These are phyloP conservation scores for Acanthurus leucopareius DNA, from an alignment of 2,797 vertebrate species.

Conservation along the genomic window DNA sequence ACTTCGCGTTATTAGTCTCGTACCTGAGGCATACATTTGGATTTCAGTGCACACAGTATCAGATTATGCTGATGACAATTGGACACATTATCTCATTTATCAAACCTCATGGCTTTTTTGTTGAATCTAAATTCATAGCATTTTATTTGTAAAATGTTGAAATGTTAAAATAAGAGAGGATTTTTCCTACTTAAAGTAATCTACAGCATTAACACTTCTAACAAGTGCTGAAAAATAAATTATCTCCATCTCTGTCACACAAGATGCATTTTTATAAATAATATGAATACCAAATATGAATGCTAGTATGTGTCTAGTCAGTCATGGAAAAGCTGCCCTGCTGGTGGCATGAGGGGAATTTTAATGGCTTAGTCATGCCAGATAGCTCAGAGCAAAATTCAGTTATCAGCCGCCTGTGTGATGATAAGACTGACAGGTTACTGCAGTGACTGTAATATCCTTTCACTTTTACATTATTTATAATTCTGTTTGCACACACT, in stretches of 20 bases:
- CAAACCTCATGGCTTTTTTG: not conserved
- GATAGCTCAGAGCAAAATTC: constrained; percentile 4
- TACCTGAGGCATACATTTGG: not conserved
- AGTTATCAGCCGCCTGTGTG: not conserved
- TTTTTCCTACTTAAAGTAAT: constrained; percentile 26
- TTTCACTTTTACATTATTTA: constrained; percentile 1
- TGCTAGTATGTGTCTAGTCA: constrained; percentile 1
- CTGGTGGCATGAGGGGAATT: constrained; percentile 17
- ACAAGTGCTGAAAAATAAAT: constrained; percentile 9
- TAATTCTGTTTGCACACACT: not conserved
- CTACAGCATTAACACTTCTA: not conserved
- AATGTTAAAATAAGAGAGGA: constrained; percentile 12
- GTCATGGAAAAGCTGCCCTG: not conserved
- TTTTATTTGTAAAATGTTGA: not conserved
- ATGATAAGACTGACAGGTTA: constrained; percentile 17
- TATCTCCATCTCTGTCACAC: not conserved
- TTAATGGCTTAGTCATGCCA: constrained; percentile 10
- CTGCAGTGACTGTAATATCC: not conserved
- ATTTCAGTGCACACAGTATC: constrained; percentile 6
- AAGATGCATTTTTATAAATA: constrained; percentile 16
- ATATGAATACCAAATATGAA: not conserved
- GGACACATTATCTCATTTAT: not conserved
- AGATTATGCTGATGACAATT: not conserved
- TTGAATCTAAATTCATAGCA: not conserved
- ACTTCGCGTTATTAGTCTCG: not conserved